phyloP scores from a whole-genome alignment of 2,888 invertebrate species.

The Chirona hameri region DNA sequence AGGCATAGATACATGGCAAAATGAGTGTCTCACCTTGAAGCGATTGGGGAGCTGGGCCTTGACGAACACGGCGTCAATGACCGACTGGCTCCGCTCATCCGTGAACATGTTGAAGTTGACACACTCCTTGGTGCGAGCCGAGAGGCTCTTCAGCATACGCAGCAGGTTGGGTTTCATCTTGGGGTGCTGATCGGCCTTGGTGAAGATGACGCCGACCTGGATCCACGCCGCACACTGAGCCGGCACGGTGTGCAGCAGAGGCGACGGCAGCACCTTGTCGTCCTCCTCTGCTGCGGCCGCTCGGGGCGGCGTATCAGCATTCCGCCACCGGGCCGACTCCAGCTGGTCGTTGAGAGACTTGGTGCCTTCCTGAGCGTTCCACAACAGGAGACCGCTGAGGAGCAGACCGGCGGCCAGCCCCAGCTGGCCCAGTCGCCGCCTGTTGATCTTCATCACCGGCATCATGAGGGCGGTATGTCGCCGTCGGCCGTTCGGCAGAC shows the following conservation, averaged over 20 bases:
- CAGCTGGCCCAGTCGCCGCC: background rate
- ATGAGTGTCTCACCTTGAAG: background rate
- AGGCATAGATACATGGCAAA: no score
- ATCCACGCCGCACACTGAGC: background rate
- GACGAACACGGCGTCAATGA: background rate
- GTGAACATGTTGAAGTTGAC: slow-evolving; percentile 22
- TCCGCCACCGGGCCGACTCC: slow-evolving; percentile 5
- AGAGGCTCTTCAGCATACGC: background rate
- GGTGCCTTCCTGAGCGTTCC: background rate
- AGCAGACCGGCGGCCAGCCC: background rate
- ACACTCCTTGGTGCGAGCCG: background rate
- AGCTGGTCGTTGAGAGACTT: background rate
- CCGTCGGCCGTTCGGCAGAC: no score
- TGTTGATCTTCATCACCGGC: no score
- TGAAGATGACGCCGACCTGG: slow-evolving; percentile 6
- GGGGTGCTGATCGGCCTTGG: slow-evolving; percentile 7
- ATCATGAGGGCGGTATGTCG: no score
- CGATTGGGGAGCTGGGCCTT: background rate
- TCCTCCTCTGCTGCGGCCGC: background rate
- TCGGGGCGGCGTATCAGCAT: background rate
- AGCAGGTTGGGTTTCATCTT: slow-evolving; percentile 4
- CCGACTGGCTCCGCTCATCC: background rate
- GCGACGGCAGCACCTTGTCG: background rate
- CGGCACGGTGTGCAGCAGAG: background rate
- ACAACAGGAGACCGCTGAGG: background rate